phyloP scores from a whole-genome alignment of 2,888 invertebrate genomes.

The Drosophila incognita region DNA sequence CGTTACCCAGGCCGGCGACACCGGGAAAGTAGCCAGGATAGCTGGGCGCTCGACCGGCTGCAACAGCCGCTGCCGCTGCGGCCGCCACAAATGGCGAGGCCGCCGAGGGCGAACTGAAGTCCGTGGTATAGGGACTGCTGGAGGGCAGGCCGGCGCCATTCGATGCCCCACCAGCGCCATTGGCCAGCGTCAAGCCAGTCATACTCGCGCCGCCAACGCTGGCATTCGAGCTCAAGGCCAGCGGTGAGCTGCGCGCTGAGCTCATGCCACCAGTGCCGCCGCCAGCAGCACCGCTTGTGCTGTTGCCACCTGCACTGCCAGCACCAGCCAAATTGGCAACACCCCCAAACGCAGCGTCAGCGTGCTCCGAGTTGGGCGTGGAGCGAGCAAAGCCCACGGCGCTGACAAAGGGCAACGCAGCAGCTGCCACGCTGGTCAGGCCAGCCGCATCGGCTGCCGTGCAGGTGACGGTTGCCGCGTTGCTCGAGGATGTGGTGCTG shows the following conservation, averaged over 20 bases:
- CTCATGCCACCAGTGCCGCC: conserved; percentile 78
- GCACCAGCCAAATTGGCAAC: conserved; percentile 67
- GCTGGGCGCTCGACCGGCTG: conserved; percentile 75
- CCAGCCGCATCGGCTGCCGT: conserved; percentile 73
- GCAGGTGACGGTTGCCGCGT: conserved; percentile 79
- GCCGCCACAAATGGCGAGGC: conserved; percentile 83
- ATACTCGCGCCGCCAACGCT: conserved; percentile 79
- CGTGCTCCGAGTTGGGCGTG: conserved; percentile 82
- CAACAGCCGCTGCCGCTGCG: conserved; percentile 81
- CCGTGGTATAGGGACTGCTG: conserved; percentile 84
- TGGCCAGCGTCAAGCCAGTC: conserved; percentile 78
- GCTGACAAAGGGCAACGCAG: conserved; percentile 78
- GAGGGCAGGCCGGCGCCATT: conserved; percentile 82
- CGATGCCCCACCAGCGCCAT: conserved; percentile 76
- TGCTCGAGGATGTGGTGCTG: conserved; percentile 73
- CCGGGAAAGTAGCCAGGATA: conserved; percentile 84
- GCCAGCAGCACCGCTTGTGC: conserved; percentile 60
- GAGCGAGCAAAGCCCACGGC: conserved; percentile 82
- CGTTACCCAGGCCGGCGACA: conserved; percentile 80
- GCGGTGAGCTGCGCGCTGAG: conserved; percentile 84
- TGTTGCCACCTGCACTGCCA: conserved; percentile 59
- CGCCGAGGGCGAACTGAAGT: conserved; percentile 84
- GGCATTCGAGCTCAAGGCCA: conserved; percentile 83
- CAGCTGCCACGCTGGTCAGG: conserved; percentile 73
- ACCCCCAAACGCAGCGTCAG: conserved; percentile 78